These are phyloP conservation scores for Plecotus auritus DNA, from an alignment of 2,113 vertebrate species.

Conservation along the genomic window DNA sequence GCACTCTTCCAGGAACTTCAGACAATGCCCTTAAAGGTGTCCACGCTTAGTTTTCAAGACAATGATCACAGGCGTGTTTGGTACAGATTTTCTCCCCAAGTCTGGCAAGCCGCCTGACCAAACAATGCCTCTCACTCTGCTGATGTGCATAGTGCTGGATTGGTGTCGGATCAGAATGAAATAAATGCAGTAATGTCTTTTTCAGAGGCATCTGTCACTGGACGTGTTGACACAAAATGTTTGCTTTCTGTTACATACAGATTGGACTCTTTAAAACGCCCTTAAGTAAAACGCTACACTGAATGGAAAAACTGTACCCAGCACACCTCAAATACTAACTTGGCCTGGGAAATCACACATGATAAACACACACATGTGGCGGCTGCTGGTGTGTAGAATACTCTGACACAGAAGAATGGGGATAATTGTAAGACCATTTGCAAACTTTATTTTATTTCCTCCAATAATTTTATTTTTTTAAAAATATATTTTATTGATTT, in stretches of 20 bases:
- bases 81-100: background rate
- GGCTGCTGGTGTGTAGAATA: fast-evolving
- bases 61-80: background rate
- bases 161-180: constrained; percentile 36
- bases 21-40: background rate
- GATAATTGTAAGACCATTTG: background rate
- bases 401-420: background rate
- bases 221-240: constrained; percentile 28
- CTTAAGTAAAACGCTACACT: background rate
- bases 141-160: background rate
- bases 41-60: constrained; percentile 19
- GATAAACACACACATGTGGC: fast-evolving
- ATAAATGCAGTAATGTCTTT: constrained; percentile 17
- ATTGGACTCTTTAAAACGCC: constrained; percentile 1
- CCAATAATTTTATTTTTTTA: background rate
- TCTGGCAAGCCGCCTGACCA: constrained; percentile 59
- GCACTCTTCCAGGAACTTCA: background rate
- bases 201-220: constrained; percentile 11
- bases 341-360: background rate
- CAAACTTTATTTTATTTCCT: background rate
- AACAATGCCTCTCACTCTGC: background rate
- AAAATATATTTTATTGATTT: too few species aligned
- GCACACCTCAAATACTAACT: background rate
- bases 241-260: background rate
- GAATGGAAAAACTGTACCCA: background rate